phyloP scores from a whole-genome alignment of 2,113 vertebrate genomes.

The Trematomus loennbergii region DNA sequence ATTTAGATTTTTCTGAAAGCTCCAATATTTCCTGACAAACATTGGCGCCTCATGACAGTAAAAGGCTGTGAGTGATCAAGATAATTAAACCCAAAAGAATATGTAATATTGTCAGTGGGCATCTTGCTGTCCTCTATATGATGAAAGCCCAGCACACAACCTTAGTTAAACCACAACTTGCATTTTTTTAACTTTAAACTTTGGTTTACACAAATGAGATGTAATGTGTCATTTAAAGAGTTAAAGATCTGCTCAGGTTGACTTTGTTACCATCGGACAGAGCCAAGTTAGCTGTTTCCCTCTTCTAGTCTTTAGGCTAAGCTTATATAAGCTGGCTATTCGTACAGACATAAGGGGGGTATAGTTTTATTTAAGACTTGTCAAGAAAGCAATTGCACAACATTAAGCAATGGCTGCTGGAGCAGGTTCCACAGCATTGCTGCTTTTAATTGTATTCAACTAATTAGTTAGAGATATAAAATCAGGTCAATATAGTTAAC shows the following conservation, averaged over 20 bases:
- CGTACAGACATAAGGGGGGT: too few species aligned
- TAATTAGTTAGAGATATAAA: neutral
- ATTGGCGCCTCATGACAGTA: neutral
- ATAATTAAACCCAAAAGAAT: neutral
- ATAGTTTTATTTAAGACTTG: neutral
- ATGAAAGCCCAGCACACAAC: neutral
- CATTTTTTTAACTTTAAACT: neutral
- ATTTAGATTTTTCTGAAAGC: neutral
- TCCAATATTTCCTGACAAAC: neutral
- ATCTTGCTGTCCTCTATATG: neutral
- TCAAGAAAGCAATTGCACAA: neutral
- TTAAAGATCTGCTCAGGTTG: neutral
- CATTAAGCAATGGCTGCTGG: neutral
- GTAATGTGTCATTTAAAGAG: neutral
- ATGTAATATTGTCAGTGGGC: neutral
- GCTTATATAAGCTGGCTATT: too few species aligned
- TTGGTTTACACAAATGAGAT: neutral
- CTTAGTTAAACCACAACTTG: neutral
- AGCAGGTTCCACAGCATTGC: neutral
- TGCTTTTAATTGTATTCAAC: slow-evolving; percentile 4
- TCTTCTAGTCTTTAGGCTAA: neutral
- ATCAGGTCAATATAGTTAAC: neutral
- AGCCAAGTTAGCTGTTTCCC: neutral
- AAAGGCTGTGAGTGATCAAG: neutral
- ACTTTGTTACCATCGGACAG: neutral